These are phyloP conservation scores for Hymenochirus boettgeri DNA, from an alignment of 2,113 vertebrate genomes.

Conservation along the genomic window DNA sequence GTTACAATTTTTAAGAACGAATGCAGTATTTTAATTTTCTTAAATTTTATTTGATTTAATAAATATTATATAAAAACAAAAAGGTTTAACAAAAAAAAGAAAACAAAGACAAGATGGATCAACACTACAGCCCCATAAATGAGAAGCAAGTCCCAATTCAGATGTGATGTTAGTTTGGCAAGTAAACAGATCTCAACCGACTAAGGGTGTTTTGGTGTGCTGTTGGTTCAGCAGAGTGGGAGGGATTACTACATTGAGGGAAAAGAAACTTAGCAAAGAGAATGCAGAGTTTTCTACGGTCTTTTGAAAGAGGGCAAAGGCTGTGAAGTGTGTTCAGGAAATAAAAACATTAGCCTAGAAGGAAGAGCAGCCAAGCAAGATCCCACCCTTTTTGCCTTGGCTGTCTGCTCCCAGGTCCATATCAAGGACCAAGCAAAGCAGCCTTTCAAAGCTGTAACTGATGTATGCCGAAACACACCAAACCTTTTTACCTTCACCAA, in stretches of 20 bases:
- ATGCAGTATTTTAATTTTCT: too few species aligned
- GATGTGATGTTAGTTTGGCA: slow-evolving; percentile 56
- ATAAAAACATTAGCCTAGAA: slow-evolving; percentile 70
- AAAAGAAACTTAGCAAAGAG: slow-evolving; percentile 63
- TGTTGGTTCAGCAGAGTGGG: slow-evolving; percentile 78
- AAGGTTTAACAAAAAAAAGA: slow-evolving; percentile 49
- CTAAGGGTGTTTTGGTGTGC: slow-evolving; percentile 83
- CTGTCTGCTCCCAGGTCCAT: slow-evolving; percentile 84
- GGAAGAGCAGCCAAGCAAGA: slow-evolving; percentile 65
- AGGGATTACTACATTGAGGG: slow-evolving; percentile 72
- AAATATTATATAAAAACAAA: too few species aligned
- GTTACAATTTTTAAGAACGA: too few species aligned
- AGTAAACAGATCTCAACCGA: slow-evolving; percentile 65
- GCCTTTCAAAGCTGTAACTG: slow-evolving; percentile 80
- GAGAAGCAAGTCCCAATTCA: slow-evolving; percentile 56
- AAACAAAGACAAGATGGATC: slow-evolving; percentile 43
- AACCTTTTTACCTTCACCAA: slow-evolving; percentile 89
- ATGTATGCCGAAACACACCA: slow-evolving; percentile 74
- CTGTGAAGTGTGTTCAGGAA: slow-evolving; percentile 77
- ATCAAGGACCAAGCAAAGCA: slow-evolving; percentile 77
- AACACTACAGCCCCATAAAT: slow-evolving; percentile 39
- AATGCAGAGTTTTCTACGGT: slow-evolving; percentile 62
- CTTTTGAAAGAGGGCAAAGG: slow-evolving; percentile 83
- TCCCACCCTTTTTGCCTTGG: slow-evolving; percentile 79
- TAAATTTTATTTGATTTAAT: too few species aligned